phyloP scores from a whole-genome alignment of 2,888 invertebrate species.

The Fragum fragum region DNA sequence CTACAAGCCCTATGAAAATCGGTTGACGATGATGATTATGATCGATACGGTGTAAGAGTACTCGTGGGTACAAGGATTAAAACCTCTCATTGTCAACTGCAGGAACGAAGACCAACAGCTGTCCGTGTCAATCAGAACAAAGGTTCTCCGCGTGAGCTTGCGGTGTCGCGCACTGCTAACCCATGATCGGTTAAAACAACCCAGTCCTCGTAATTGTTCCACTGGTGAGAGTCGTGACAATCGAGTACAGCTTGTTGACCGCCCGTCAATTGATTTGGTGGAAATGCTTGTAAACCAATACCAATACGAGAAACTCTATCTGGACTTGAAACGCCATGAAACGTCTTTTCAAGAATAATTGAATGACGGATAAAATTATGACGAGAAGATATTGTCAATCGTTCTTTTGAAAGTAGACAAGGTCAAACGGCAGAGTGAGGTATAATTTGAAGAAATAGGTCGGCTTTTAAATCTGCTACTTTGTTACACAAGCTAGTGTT shows the following conservation, averaged over 20 bases:
- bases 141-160: conserved; percentile 57
- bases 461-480: too few relatives aligned
- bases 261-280: conserved; percentile 57
- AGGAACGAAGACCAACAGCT: conserved; percentile 60
- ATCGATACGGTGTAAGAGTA: too few relatives aligned
- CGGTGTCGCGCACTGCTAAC: conserved; percentile 48
- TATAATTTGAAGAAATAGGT: background rate
- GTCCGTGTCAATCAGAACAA: conserved; percentile 61
- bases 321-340: conserved; percentile 51
- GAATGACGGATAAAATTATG: background rate
- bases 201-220: conserved; percentile 56
- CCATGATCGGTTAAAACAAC: conserved; percentile 59
- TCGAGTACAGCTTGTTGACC: conserved; percentile 63
- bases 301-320: conserved; percentile 54
- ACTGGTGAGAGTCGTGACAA: conserved; percentile 46
- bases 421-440: background rate
- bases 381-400: background rate
- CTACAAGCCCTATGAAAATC: too few relatives aligned
- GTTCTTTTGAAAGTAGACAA: background rate
- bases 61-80: background rate
- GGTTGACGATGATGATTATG: too few relatives aligned
- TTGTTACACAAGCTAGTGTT: too few relatives aligned
- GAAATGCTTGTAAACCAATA: conserved; percentile 58
- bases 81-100: conserved; percentile 48
- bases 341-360: background rate